Evolutionary conservation across 2,797 vertebrate genomes (phyloP).

Genomic region (Acanthurus tractus): DNA sequence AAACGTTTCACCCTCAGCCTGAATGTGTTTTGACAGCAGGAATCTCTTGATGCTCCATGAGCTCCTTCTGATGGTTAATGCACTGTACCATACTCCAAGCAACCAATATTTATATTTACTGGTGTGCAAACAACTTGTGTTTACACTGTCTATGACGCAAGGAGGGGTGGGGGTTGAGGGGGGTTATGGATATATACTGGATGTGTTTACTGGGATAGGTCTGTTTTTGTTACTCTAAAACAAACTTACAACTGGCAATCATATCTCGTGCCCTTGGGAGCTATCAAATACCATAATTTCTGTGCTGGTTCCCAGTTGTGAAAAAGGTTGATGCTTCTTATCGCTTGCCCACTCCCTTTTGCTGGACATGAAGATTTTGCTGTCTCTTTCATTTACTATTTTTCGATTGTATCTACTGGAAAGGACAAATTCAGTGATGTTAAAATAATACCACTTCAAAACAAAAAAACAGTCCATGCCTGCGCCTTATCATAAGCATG

Average conservation of each 20-base stretch:
- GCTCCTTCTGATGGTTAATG: conserved; percentile 18
- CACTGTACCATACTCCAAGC: neutral
- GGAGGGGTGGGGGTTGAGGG: neutral
- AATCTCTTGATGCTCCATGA: conserved; percentile 5
- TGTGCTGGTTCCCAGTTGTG: neutral
- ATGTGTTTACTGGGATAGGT: no score
- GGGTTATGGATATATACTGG: neutral
- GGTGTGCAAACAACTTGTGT: conserved; percentile 8
- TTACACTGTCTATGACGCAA: conserved; percentile 10
- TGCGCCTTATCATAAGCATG: conserved; percentile 22
- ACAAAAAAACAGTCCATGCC: neutral
- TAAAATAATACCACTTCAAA: neutral
- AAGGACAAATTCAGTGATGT: neutral
- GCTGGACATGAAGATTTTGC: neutral
- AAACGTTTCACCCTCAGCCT: conserved; percentile 15
- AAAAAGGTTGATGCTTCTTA: neutral
- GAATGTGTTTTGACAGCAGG: conserved; percentile 11
- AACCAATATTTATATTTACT: neutral
- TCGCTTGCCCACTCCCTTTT: neutral
- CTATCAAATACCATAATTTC: neutral
- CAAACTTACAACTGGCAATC: neutral
- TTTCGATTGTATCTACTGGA: conserved; percentile 2
- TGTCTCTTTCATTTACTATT: neutral
- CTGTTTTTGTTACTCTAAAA: neutral
- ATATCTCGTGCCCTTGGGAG: neutral